Evolutionary conservation across 2,113 vertebrate species (phyloP), one percentile per base, ranked within the genome.

Genomic region (Aspiorhynchus laticeps): DNA sequence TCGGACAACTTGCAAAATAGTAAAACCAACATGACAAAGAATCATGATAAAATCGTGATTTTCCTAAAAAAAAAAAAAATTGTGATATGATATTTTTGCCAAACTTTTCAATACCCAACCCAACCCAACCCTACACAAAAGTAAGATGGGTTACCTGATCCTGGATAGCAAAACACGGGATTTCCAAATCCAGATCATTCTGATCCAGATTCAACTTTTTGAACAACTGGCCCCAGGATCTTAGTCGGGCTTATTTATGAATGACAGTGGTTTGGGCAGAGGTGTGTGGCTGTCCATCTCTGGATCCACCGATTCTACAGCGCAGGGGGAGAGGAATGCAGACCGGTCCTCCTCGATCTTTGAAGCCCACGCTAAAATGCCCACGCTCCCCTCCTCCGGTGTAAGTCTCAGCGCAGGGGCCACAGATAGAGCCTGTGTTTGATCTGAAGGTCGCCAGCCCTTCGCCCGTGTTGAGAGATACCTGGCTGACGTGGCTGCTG

Each of bases 391-490:
- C 86, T 51, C 63, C 79, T 75, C 89, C 86, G 65, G 86, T 90
- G 90, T 92, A 89, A 87, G 90, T 90, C 78, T 84, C 17, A 73
- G 89, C 90, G 89, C 85, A 17, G 88, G 91, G 91, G 95, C 93
- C 95, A 95, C 95, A 96, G 97, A 98, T 97, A 96, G 97, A 97
- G 95, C 93, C 95, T 96, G 96, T 96, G 97, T 97, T 99, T 98
- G 97, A 98, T 98, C 97, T 96, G 97, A 98, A 98, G 98, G 98
- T 98, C 96, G 96, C 96, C 94, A 94, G 95, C 91, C 94, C 90
- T 95, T 94, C 94, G 92, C 94, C 91, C 94, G 96, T 83, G 97
- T 94, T 99, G 98, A 99, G 96, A 98, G 98, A 98, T 96, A 91
- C 93, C 96, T 96, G 93, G 97, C 97, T 95, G 94, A 94, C 95